Base-by-base conservation (phyloP, 2,888 invertebrate species). In the Spatulosminthurus flaviceps region DNA sequence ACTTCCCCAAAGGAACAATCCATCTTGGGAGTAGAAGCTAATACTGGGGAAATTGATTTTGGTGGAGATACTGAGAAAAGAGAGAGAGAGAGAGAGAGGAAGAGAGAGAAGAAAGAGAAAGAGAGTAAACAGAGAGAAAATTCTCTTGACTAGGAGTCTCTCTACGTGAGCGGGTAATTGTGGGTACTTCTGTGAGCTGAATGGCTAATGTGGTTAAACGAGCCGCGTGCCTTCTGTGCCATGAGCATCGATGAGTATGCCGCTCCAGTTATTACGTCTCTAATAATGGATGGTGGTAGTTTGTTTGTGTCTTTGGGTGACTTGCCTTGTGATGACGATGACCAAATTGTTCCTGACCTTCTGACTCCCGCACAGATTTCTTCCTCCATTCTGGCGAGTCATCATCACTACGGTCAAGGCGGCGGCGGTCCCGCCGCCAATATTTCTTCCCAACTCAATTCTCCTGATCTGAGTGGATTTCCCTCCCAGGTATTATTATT, bases 321-420 rank as follows among this genome's bases (percentile, higher is more conserved):
- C 60, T 79, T 79, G 60, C 70, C 75, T 79, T 61, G 42, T 76
- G 43, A 67, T 43, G 80, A 80, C 34, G 80, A 78, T 67, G 79
- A 81, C 42, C 85, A 85, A 80, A 84, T 85, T 79, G 85, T 85
- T 78, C 85, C 85, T 80, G 85, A 85, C 82, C 83, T 85, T 72
- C 82, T 85, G 78, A 83, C 82, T 80, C 70, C 51, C 26, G 24
- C 29, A 28, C 64, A 29, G 34, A 70, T 42, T 60, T 79, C 78
- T 80, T 80, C 83, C 73, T 80, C 82, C 75, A 84, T 85, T 84
- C 83, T 84, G 85, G 84, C 83, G 83, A 82, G 82, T 83, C 84
- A 85, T 83, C 81, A 80, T 67, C 79, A 78, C 73, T 34, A 19
- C 19, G 73, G 67, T 19, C 77, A 76, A 77, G 83, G 82, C 76